Conservation (phyloP, 2,797 vertebrate species). For the Chaetophractus vellerosus region DNA sequence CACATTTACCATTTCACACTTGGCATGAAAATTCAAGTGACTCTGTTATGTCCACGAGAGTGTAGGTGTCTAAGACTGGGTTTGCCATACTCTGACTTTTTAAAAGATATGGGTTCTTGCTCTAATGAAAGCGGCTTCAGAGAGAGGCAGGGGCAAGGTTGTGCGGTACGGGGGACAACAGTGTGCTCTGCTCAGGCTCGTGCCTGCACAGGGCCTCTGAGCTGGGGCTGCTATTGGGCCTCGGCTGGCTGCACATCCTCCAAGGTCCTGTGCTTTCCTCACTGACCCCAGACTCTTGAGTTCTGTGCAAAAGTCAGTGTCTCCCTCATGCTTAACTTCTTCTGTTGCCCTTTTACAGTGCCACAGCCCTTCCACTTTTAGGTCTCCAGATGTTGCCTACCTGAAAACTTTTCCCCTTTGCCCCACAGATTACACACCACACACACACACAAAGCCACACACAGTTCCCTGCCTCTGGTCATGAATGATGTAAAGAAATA, state of each 20-base stretch:
- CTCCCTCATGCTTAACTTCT: neutral
- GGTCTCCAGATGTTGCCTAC: neutral
- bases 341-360: neutral
- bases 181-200: neutral
- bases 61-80: neutral
- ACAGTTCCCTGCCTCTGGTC: neutral
- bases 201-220: neutral
- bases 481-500: neutral
- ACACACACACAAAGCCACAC: neutral
- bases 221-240: neutral
- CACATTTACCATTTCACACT: neutral
- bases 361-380: neutral
- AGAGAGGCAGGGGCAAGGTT: neutral
- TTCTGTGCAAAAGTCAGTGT: neutral
- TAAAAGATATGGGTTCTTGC: neutral
- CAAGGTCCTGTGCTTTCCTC: neutral
- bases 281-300: neutral
- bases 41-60: neutral
- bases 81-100: neutral
- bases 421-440: neutral
- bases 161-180: neutral
- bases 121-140: neutral
- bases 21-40: neutral
- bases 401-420: neutral
- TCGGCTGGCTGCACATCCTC: neutral